phyloP scores from a whole-genome alignment of 2,888 invertebrate genomes.

The Cantharis rustica region DNA sequence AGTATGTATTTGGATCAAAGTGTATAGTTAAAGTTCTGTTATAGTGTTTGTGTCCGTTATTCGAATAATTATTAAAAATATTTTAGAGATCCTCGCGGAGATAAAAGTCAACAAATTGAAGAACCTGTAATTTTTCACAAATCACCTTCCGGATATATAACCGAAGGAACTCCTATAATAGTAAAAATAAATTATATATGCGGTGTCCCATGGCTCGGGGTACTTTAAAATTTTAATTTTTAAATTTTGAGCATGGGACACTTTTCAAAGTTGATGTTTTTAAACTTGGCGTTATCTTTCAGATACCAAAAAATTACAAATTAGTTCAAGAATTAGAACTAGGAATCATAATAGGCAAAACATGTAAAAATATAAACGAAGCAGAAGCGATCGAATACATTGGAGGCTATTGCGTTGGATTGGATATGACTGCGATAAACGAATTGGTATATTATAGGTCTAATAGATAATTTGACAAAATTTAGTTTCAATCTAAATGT shows the following conservation, averaged over 20 bases:
- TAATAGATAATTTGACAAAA: not conserved
- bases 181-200: conserved; percentile 55
- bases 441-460: conserved; percentile 53
- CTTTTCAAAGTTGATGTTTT: not conserved
- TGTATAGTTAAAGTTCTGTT: too few species aligned
- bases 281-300: conserved; percentile 20
- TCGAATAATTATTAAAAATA: not conserved
- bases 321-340: conserved; percentile 78
- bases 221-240: not conserved
- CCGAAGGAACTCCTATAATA: conserved; percentile 64
- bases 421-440: conserved; percentile 73
- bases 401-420: conserved; percentile 71
- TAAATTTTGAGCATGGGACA: not conserved
- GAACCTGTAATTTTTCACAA: conserved; percentile 75
- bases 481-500: not conserved
- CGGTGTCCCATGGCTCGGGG: not conserved
- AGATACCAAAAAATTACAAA: conserved; percentile 69
- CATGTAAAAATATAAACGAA: conserved; percentile 62
- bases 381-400: conserved; percentile 64
- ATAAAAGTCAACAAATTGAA: conserved; percentile 56
- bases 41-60: not conserved
- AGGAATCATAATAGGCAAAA: conserved; percentile 71
- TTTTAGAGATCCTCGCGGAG: conserved; percentile 64
- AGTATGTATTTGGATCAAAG: conserved; percentile 51
- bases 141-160: conserved; percentile 68